Conservation (phyloP, 1,140 invertebrate genomes). For the Charaxes varanes region DNA sequence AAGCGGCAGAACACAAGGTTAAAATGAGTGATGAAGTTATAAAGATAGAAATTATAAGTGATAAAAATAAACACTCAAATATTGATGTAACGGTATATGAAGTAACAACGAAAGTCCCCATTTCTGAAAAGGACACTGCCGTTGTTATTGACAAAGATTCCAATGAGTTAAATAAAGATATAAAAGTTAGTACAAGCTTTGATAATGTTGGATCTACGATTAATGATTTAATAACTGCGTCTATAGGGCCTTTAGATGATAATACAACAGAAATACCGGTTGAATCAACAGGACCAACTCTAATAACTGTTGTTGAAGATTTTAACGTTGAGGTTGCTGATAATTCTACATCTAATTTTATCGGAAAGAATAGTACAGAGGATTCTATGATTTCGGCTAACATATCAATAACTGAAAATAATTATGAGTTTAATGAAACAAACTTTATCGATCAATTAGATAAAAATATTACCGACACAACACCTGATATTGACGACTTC, state of each 20-base stretch:
- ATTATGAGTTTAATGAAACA: constrained; percentile 5
- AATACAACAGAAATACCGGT: constrained; percentile 1
- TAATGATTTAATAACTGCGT: constrained; percentile 14
- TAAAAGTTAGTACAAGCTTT: no score
- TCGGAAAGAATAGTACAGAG: constrained; percentile 1
- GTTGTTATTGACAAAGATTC: constrained; percentile 9
- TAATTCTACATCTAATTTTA: background rate
- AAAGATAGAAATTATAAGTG: constrained; percentile 46
- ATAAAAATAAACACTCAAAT: constrained; percentile 33
- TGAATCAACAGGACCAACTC: constrained; percentile 10
- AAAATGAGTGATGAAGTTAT: constrained; percentile 52
- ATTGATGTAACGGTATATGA: constrained; percentile 38
- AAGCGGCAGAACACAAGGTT: constrained; percentile 21
- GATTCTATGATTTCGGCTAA: constrained; percentile 2
- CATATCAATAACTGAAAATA: constrained; percentile 8
- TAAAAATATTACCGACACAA: constrained; percentile 12
- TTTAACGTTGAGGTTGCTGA: constrained; percentile 1
- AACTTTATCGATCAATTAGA: constrained; percentile 7
- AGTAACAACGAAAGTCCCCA: constrained; percentile 47
- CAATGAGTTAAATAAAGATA: background rate
- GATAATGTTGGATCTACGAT: no score
- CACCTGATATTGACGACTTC: constrained; percentile 44
- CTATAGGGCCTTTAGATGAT: background rate
- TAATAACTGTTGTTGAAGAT: constrained; percentile 9
- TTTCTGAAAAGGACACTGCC: background rate